Evolutionary conservation across 2,797 vertebrate species (phyloP).

Genomic region (Leontopithecus rosalia): DNA sequence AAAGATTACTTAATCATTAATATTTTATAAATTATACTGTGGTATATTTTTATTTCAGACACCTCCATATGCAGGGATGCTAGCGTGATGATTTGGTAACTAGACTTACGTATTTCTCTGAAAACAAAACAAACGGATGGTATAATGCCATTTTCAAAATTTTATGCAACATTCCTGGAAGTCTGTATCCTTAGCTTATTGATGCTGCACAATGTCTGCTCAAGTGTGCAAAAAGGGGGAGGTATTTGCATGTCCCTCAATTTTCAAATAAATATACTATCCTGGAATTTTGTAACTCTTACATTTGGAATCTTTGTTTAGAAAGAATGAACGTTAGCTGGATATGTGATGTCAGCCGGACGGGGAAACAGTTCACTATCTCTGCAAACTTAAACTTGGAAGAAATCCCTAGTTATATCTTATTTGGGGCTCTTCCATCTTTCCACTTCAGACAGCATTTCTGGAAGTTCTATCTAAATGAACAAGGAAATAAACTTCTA

Average conservation of each 20-base stretch:
- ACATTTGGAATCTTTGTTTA: slow-evolving; percentile 28
- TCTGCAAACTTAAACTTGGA: slow-evolving; percentile 17
- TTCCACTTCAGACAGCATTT: not conserved
- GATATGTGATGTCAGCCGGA: not conserved
- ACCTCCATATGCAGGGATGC: not conserved
- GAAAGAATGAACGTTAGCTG: not conserved
- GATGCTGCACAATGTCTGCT: not conserved
- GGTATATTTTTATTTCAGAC: slow-evolving; percentile 50
- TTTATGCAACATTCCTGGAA: slow-evolving; percentile 22
- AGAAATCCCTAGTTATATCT: not conserved
- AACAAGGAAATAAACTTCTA: slow-evolving; percentile 37
- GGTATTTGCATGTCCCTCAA: not conserved
- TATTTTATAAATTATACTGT: slow-evolving; percentile 54
- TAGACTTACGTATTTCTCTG: not conserved
- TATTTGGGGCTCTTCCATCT: not conserved
- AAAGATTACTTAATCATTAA: slow-evolving; percentile 49
- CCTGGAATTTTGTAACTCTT: slow-evolving; percentile 2
- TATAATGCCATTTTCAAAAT: slow-evolving; percentile 13
- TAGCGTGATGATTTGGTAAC: slow-evolving; percentile 20
- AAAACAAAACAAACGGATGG: not conserved
- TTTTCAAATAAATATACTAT: slow-evolving; percentile 1
- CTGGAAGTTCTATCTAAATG: slow-evolving; percentile 5
- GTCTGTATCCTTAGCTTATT: not conserved
- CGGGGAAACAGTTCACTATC: slow-evolving; percentile 3
- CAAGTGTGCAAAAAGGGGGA: not conserved